Evolutionary conservation across 2,797 vertebrate species (phyloP), one percentile per base, ranked within the genome.

Genomic region (Vespertilio murinus): DNA sequence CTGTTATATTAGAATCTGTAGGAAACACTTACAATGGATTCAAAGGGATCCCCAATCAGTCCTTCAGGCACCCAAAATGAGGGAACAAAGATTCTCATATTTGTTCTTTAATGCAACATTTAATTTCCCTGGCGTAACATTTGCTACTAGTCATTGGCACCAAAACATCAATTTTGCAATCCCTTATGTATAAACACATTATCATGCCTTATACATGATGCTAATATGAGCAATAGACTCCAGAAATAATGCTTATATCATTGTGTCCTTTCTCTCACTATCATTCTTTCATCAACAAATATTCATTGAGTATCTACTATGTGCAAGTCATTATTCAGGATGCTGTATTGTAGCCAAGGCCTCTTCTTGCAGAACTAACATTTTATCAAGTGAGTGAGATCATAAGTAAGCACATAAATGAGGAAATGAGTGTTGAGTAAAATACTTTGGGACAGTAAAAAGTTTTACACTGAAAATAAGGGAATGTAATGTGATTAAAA

Each of bases 71-170:
- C 52, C 91, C 52, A 86, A 8, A 4, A 35, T 94, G 84, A 86
- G 10, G 7, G 35, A 88, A 83, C 3, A 90, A 47, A 92, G 13
- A 45, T 54, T 83, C 59, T 96, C 70, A 88, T 61, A 69, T 91
- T 23, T 84, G 38, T 87, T 80, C 17, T 90, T 90, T 78, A 40
- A 35, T 38, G 35, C 54, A 95, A 65, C 35, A 85, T 93, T 96
- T 96, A 86, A 94, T 93, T 95, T 96, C 81, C 69, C 67, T 2
- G n/a, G 33, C 4, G 78, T 81, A 90, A 71, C 40, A 88, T 89
- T 91, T 92, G 87, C 17, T 71, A 4, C 35, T 90, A 35, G 2
- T 85, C n/a, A 65, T 40, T 90, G 49, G 52, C 40, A 94, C 49
- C 13, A 82, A 93, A 81, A 91, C 13, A 54, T 96, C 56, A 56